Conservation (phyloP, 2,888 invertebrate genomes). For the Charanyca ferruginea region DNA sequence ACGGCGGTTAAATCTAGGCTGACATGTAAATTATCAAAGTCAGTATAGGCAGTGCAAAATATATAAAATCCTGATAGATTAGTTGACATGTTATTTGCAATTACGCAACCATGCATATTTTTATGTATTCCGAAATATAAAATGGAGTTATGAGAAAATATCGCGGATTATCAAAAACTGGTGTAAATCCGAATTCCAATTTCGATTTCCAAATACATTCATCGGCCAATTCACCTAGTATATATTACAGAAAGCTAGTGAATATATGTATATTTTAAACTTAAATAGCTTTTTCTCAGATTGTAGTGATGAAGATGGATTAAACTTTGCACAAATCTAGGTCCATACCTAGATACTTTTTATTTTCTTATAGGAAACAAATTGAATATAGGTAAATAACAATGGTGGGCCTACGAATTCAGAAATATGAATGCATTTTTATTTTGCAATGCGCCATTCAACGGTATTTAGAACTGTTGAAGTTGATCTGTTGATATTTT, state of each 20-base stretch:
- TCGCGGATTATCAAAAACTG: slow-evolving; percentile 48
- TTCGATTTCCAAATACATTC: slow-evolving; percentile 45
- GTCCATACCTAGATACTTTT: not conserved
- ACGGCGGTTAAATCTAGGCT: not conserved
- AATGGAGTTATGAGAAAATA: slow-evolving; percentile 25
- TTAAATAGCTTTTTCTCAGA: slow-evolving; percentile 28
- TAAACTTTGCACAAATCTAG: slow-evolving; percentile 7
- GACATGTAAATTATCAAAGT: no score
- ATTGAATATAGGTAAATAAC: no score
- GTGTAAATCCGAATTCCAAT: slow-evolving; percentile 60
- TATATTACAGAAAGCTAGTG: slow-evolving; percentile 45
- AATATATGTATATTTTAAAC: slow-evolving; percentile 41
- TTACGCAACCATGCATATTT: not conserved
- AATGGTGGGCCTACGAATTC: not conserved
- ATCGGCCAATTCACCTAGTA: slow-evolving; percentile 41
- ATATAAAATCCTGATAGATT: not conserved
- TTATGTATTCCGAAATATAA: slow-evolving; percentile 6
- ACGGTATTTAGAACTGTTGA: not conserved
- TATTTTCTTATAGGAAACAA: not conserved
- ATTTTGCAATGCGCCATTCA: not conserved
- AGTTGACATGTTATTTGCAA: not conserved
- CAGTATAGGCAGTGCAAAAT: no score
- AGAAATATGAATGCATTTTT: no score
- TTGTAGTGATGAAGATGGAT: slow-evolving; percentile 26
- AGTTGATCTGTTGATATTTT: not conserved